Evolutionary conservation across 30 jellyfish, hydroid and myxozoan species (phyloP), one percentile per base, ranked within the genome.

Genomic region (Mastigias papua): DNA sequence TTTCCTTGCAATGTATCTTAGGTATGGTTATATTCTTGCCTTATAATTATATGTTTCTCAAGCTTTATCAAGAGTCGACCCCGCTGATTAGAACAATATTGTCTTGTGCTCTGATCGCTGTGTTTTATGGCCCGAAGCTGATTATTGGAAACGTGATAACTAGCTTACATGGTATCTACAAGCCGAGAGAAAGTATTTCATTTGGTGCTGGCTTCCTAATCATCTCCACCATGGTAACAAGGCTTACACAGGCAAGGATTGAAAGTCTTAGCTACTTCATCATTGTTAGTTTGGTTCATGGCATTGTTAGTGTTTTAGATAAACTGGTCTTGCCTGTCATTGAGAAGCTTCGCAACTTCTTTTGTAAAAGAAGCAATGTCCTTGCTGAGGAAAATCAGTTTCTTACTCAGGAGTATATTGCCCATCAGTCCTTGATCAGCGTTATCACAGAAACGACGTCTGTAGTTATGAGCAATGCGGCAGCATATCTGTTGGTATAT

Each of bases 241-340:
- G 86, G 25, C 69, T 76, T 37, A 60, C 61, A 25, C 86, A 76
- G 61, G 86, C 86, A 8, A 76, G 73, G 20, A 76, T 33, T 60
- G 86, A 76, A 35, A 76, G 51, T 28, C 48, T 48, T 34, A 33
- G 1, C 58, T 16, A 32, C 6, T 76, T 76, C 57, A 58, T 76
- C 33, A 32, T 49, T 23, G 51, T 76, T 57, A 76, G 86, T 33
- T 9, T 76, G 31, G 86, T 50, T 34, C 86, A 76, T 48, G 76
- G 86, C 19, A 23, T 50, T 26, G 37, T 76, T 19, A 76, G 51
- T 34, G 74, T 76, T 7, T 7, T 76, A 15, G 86, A 76, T 30
- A 76, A 76, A 50, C 74, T 76, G 21, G 28, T 28, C 30, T 30
- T 48, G 74, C 86, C 86, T 0, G 16, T 76, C 22, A 62, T 57